These are phyloP conservation scores for Sialis fuliginosa DNA, from an alignment of 2,888 invertebrate genomes.

Conservation along the genomic window DNA sequence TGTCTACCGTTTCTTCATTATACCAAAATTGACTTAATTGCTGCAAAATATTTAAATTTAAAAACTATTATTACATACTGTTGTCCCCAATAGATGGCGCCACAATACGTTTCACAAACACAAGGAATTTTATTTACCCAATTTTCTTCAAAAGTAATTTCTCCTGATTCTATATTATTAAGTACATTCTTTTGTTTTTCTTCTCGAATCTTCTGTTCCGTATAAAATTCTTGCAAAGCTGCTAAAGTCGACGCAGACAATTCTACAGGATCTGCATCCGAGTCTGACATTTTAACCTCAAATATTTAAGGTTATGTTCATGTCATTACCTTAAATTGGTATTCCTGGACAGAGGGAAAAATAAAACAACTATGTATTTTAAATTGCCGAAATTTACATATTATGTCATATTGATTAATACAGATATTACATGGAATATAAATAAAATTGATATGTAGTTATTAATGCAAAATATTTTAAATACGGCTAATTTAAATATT, in stretches of 20 bases:
- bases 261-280: slow-evolving; percentile 40
- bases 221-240: slow-evolving; percentile 60
- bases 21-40: slow-evolving; percentile 99
- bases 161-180: slow-evolving; percentile 13
- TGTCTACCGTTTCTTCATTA: slow-evolving; percentile 55
- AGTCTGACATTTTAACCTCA: not conserved
- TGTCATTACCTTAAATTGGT: no score
- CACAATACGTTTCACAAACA: not conserved
- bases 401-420: no score
- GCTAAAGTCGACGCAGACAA: slow-evolving; percentile 54
- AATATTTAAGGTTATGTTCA: no score
- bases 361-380: no score
- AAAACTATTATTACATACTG: not conserved
- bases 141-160: slow-evolving; percentile 52
- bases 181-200: slow-evolving; percentile 20
- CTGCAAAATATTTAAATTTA: slow-evolving; percentile 29
- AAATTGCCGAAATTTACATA: no score
- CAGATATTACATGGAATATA: no score
- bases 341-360: no score
- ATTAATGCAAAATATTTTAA: no score
- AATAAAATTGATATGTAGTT: no score
- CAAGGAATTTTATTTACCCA: slow-evolving; percentile 40
- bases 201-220: slow-evolving; percentile 46
- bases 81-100: not conserved
- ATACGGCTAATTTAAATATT: no score